Conservation (phyloP, 1,140 invertebrate genomes). For the Cydia amplana region DNA sequence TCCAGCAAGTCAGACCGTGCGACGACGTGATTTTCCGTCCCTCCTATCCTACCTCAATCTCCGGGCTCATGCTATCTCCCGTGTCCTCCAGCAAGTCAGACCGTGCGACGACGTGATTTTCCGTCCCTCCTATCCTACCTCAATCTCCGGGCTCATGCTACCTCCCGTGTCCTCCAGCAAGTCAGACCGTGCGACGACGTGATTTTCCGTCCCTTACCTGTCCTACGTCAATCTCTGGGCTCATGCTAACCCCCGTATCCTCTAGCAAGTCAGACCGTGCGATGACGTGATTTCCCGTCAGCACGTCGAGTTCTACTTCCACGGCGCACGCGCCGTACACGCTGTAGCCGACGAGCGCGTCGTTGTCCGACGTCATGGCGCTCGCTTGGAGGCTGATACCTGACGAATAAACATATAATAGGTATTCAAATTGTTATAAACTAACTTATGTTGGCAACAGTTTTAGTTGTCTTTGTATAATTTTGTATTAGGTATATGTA, state of each 20-base stretch:
- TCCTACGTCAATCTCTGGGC: constrained; percentile 89
- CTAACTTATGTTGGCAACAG: too few relatives aligned
- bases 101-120: constrained; percentile 67
- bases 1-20: constrained; percentile 87
- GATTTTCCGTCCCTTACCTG: constrained; percentile 81
- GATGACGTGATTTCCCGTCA: constrained; percentile 86
- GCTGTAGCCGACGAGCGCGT: constrained; percentile 51
- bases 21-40: constrained; percentile 44
- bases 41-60: constrained; percentile 88
- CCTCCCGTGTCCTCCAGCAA: constrained; percentile 88
- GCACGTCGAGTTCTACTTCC: constrained; percentile 88
- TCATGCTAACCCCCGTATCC: constrained; percentile 88
- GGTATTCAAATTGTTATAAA: too few relatives aligned
- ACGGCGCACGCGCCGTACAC: constrained; percentile 82
- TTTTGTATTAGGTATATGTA: too few relatives aligned
- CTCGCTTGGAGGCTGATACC: constrained; percentile 64
- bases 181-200: constrained; percentile 84
- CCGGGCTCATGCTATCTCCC: constrained; percentile 87
- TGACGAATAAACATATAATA: constrained; percentile 39
- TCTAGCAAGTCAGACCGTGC: constrained; percentile 87
- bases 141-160: constrained; percentile 88
- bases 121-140: constrained; percentile 86
- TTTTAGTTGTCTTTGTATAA: too few relatives aligned
- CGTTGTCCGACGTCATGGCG: constrained; percentile 55
- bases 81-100: constrained; percentile 89